Evolutionary conservation across 2,797 vertebrate species (phyloP), one percentile per base, ranked within the genome.

Genomic region (Ibycter americanus): DNA sequence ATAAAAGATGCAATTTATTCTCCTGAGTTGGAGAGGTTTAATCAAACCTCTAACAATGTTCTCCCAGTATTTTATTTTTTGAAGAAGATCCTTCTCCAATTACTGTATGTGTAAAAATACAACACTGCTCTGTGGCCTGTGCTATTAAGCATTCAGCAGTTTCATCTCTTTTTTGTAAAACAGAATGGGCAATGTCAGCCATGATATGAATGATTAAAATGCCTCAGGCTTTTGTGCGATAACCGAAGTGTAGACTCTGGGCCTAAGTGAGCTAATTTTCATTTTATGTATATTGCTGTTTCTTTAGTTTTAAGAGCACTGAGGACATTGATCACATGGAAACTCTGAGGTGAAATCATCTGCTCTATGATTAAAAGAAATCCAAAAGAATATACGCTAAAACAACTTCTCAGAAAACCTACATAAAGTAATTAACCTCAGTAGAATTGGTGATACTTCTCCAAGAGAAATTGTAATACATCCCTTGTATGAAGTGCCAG

Each of bases 401-500:
- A 86, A 46, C 38, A 62, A 59, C 76, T 89, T 79, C 46, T 80
- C 62, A 52, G 55, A 85, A 92, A 93, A 63, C 4, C 6, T 49
- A 68, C 27, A 74, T 86, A 27, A 90, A 87, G 36, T 74, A 93
- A 92, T 92, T 90, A 91, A 89, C 54, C 49, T 92, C 46, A 54
- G 27, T 55, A 88, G 77, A 94, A 80, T 2, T 63, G 19, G 15
- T n/a, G 31, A 61, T 91, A 49, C 11, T 59, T 66, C 26, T 89
- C 2, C 29, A 29, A 46, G 52, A 71, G 13, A 87, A 87, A 49
- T 12, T 56, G 21, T 63, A 62, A 70, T 56, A 87, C 17, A 73
- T 34, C 32, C 36, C 31, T 56, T 87, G 55, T n/a, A 86, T 55
- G 63, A 89, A 79, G 34, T 61, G 9, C 26, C 68, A 40, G 26